A percentile compares a stretch with the other conserved stretches of the same genome.
phyloP scores from a whole-genome alignment of 30 jellyfish, hydroid and myxozoan species.

The Rhopilema esculentum region DNA sequence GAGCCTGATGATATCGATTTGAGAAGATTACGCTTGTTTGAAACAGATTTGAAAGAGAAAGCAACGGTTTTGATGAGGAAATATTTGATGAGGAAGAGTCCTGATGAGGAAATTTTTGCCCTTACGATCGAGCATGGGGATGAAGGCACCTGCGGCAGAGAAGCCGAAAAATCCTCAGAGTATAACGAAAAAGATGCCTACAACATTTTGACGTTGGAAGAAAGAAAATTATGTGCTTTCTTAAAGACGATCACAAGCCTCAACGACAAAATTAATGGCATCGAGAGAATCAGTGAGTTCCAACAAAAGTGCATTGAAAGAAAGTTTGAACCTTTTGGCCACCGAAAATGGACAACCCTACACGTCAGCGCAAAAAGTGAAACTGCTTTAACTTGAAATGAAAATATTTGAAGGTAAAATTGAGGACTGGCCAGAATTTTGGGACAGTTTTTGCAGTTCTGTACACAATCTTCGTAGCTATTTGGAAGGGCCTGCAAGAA shows the following conservation, averaged over 20 bases:
- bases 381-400: conserved; percentile 52
- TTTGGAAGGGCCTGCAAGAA: conserved; percentile 65
- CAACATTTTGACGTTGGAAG: neutral
- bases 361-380: conserved; percentile 25
- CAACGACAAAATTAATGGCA: neutral
- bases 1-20: conserved; percentile 1
- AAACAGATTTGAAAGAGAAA: neutral
- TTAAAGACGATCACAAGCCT: neutral
- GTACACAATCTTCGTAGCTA: conserved; percentile 36
- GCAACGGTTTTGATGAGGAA: neutral
- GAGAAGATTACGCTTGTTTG: conserved; percentile 6
- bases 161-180: neutral
- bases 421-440: conserved; percentile 58
- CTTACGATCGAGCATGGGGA: neutral
- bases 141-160: neutral
- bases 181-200: neutral
- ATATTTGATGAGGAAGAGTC: too few relatives aligned
- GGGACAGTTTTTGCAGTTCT: conserved; percentile 71
- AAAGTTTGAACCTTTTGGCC: conserved; percentile 30
- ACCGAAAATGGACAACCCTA: conserved; percentile 46
- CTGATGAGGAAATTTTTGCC: neutral
- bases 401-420: conserved; percentile 25
- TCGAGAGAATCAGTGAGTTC: conserved; percentile 29
- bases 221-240: neutral
- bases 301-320: conserved; percentile 19